A percentile compares a stretch with the other conserved stretches of the same genome.
Evolutionary conservation across 1,140 invertebrate genomes (phyloP).

Genomic region (Brachionus koreanus): DNA sequence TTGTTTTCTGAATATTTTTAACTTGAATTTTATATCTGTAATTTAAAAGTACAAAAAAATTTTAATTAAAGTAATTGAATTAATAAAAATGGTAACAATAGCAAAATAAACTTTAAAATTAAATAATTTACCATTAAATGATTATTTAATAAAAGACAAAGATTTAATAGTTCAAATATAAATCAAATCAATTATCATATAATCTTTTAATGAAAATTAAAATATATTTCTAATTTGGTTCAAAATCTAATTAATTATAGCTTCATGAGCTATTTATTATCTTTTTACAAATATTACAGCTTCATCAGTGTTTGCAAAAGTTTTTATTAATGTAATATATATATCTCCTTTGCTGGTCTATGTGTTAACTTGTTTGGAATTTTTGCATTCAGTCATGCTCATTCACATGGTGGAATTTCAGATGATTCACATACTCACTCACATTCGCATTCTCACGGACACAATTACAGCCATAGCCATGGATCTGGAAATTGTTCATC

Average conservation of each 20-base stretch:
- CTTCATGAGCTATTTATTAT: slow-evolving; percentile 58
- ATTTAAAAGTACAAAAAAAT: too few relatives aligned
- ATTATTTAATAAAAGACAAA: too few relatives aligned
- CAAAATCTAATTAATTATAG: slow-evolving; percentile 54
- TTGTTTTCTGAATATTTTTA: too few relatives aligned
- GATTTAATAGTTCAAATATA: too few relatives aligned
- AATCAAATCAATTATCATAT: too few relatives aligned
- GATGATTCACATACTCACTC: slow-evolving; percentile 48
- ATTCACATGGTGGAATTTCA: slow-evolving; percentile 49
- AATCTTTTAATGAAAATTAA: too few relatives aligned
- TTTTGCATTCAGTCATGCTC: slow-evolving; percentile 80
- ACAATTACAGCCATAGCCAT: slow-evolving; percentile 49
- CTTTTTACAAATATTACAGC: slow-evolving; percentile 49
- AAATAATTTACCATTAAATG: too few relatives aligned
- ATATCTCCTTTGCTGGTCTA: slow-evolving; percentile 85
- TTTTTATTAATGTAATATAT: slow-evolving; percentile 44
- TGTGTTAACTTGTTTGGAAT: slow-evolving; percentile 91
- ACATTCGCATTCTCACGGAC: slow-evolving; percentile 49
- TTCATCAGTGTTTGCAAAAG: not conserved
- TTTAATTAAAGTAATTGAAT: too few relatives aligned
- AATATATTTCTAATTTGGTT: too few relatives aligned
- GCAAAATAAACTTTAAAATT: too few relatives aligned
- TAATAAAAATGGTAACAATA: too few relatives aligned
- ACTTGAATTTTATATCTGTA: too few relatives aligned
- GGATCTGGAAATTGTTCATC: slow-evolving; percentile 56